Conservation (phyloP, 2,888 invertebrate species). For the Trachelus troglodyta region DNA sequence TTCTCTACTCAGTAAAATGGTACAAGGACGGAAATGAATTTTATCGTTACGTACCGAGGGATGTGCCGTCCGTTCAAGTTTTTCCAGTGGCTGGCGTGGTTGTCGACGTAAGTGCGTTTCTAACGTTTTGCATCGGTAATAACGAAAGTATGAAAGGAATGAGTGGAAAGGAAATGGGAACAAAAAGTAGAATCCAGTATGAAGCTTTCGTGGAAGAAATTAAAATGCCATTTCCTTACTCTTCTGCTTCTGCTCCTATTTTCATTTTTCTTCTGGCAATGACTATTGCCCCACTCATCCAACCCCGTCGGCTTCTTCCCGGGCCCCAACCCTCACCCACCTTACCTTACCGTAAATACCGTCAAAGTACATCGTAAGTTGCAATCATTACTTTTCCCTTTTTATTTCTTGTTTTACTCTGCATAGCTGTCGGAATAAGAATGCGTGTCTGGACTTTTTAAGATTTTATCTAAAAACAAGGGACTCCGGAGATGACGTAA, state of each 20-base stretch:
- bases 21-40: slow-evolving; percentile 67
- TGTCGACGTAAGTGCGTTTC: slow-evolving; percentile 62
- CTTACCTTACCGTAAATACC: neutral
- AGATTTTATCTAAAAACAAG: neutral
- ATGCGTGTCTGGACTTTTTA: neutral
- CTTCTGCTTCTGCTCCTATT: neutral
- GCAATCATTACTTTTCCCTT: neutral
- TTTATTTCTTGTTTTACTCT: neutral
- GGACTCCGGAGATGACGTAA: neutral
- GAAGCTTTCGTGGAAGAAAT: neutral
- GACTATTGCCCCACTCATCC: neutral
- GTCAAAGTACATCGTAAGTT: neutral
- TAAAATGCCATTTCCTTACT: neutral
- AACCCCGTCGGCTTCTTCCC: neutral
- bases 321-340: neutral
- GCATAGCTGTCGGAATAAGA: neutral
- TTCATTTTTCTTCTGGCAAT: neutral
- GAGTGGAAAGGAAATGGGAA: neutral
- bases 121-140: neutral
- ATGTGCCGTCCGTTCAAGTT: slow-evolving; percentile 62
- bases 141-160: neutral
- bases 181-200: neutral
- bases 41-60: slow-evolving; percentile 64
- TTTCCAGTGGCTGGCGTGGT: slow-evolving; percentile 63
- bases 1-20: slow-evolving; percentile 67